A percentile compares a stretch with the other conserved stretches of the same genome.
Evolutionary conservation across 2,113 vertebrate genomes (phyloP).

Genomic region (Taxidea taxus): DNA sequence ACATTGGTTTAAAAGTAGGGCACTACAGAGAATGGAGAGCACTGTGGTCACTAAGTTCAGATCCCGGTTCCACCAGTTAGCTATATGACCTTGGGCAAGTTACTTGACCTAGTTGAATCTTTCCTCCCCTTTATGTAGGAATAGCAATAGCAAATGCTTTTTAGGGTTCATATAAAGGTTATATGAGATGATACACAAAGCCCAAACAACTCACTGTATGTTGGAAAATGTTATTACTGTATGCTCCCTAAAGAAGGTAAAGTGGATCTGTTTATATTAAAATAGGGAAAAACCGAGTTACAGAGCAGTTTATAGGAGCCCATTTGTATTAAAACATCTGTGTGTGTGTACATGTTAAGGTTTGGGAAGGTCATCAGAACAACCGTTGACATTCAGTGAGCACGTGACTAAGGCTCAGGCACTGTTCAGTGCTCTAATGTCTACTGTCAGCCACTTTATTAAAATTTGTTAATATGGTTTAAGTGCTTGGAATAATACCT

Average conservation of each 20-base stretch:
- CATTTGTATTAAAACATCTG: neutral
- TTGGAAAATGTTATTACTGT: slow-evolving; percentile 4
- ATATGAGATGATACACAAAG: slow-evolving; percentile 26
- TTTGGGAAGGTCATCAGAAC: neutral
- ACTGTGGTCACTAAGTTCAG: neutral
- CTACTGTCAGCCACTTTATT: neutral
- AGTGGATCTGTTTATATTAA: neutral
- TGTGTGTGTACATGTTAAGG: neutral
- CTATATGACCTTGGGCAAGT: neutral
- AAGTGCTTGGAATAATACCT: slow-evolving; percentile 1
- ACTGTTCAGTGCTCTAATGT: neutral
- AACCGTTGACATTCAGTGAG: neutral
- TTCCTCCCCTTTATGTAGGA: neutral
- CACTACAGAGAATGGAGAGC: neutral
- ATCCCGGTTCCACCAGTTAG: neutral
- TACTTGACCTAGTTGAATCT: slow-evolving; percentile 20
- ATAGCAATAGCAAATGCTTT: neutral
- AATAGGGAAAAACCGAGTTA: neutral
- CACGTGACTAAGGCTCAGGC: neutral
- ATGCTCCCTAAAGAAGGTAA: neutral
- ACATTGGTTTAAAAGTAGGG: neutral
- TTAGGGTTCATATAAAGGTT: neutral
- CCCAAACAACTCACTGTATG: neutral
- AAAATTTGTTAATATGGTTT: neutral
- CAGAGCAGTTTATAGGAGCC: neutral